Conservation (phyloP, 2,888 invertebrate species). For the Ormyrus pomaceus region DNA sequence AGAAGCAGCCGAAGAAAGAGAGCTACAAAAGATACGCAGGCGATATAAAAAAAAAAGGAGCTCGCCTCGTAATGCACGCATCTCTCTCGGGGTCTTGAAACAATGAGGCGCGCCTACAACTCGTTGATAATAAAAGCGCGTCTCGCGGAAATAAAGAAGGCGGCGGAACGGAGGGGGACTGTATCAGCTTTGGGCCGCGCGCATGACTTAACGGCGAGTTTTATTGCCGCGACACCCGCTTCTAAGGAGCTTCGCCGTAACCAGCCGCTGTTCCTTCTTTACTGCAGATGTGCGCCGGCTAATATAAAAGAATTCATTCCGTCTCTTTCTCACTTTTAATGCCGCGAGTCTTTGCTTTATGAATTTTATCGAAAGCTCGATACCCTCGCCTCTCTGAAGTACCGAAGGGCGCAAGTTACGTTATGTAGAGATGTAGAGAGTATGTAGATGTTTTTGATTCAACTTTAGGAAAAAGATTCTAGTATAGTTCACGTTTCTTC, state of each 20-base stretch:
- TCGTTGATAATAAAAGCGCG: conserved; percentile 45
- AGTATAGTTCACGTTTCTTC: background rate
- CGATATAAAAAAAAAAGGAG: conserved; percentile 35
- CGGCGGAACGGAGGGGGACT: background rate
- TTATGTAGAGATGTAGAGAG: background rate
- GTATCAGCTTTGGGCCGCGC: conserved; percentile 32
- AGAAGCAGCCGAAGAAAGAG: no score
- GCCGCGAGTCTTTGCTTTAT: conserved; percentile 17
- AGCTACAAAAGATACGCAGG: background rate
- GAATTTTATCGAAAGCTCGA: conserved; percentile 34
- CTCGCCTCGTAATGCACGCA: conserved; percentile 30
- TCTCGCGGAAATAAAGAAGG: conserved; percentile 6
- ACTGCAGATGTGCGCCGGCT: conserved; percentile 33
- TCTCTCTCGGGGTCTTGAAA: conserved; percentile 22
- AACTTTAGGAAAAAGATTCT: conserved; percentile 2
- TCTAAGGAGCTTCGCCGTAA: background rate
- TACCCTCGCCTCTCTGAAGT: background rate
- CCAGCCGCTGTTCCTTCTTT: conserved; percentile 28
- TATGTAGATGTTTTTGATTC: conserved; percentile 10
- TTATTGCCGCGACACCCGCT: conserved; percentile 49
- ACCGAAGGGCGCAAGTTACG: background rate
- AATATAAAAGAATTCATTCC: conserved; percentile 46
- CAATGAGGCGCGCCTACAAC: conserved; percentile 32
- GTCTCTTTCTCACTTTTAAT: conserved; percentile 29
- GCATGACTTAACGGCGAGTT: conserved; percentile 36